phyloP scores from a whole-genome alignment of 2,797 vertebrate genomes.

The Carcharodon carcharias region DNA sequence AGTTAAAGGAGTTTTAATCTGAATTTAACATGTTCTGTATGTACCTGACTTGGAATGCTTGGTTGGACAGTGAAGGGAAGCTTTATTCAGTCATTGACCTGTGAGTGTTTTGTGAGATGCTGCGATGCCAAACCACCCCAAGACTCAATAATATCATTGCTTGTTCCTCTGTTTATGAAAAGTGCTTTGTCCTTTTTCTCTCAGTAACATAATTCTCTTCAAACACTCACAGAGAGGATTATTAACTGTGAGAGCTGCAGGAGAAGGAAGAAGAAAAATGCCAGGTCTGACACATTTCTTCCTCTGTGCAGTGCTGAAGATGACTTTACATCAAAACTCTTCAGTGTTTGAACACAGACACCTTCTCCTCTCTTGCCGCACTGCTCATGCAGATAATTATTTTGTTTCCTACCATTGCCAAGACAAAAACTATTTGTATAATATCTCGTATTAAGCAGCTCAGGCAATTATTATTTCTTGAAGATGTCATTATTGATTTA shows the following conservation, averaged over 20 bases:
- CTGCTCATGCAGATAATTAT: constrained; percentile 3
- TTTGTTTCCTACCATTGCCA: not conserved
- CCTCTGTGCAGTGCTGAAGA: not conserved
- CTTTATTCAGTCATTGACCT: not conserved
- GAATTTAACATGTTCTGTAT: not conserved
- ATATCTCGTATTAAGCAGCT: not conserved
- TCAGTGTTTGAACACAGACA: not conserved
- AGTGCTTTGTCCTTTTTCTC: not conserved
- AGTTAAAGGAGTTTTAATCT: not conserved
- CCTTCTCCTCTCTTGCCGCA: not conserved
- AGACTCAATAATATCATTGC: constrained; percentile 1
- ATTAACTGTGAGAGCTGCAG: constrained; percentile 2
- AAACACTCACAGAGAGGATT: not conserved
- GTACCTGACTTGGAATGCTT: not conserved
- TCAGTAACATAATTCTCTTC: not conserved
- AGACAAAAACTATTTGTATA: not conserved
- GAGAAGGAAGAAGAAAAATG: not conserved
- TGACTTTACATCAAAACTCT: constrained; percentile 24
- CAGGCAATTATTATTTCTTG: constrained; percentile 11
- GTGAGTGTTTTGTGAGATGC: not conserved
- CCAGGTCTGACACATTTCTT: not conserved
- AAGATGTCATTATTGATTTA: not conserved
- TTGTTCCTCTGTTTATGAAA: not conserved
- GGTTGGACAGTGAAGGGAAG: not conserved
- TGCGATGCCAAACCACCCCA: not conserved